Evolutionary conservation across 2,888 invertebrate species (phyloP), one percentile per base, ranked within the genome.

Genomic region (Drosophila pegasa): DNA sequence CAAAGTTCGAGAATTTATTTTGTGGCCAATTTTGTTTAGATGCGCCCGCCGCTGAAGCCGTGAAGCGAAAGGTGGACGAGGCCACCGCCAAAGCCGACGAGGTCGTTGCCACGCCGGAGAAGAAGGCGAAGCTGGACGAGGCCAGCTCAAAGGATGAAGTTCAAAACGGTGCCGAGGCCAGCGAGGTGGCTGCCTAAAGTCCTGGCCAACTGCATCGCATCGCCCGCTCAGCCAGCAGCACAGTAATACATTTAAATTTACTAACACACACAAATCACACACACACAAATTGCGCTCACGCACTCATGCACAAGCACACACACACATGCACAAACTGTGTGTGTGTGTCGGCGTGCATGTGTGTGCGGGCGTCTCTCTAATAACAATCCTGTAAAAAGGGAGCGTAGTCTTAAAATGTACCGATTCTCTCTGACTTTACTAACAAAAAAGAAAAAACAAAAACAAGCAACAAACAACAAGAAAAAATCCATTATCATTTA

Each of bases 101-200:
- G 71, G 89, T 90, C 59, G 89, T 87, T 67, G 91, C 91, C 72
- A 91, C 92, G 83, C 90, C 92, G 78, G 92, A 92, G 83, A 92
- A 92, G 88, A 92, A 92, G 88, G 91, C 92, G 78, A 92, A 92
- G 89, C 87, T 92, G 82, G 92, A 92, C 63, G 92, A 92, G 52
- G 78, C 87, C 71, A 87, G 90, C 64, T 86, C 92, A 83, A 91
- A 91, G 89, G 91, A 91, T 76, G 92, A 92, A 66, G 92, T 91
- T 64, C 91, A 91, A 82, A 92, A 92, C 66, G 92, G 92, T 80
- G 90, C 92, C 73, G 92, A 92, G 73, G 89, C 91, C 80, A 90
- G 91, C 81, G 92, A 92, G 87, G 92, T 92, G 89, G 92, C 92
- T 88, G 92, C 92, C 90, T 92, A 92, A 92, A 80, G 57, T 47